A percentile compares a stretch with the other conserved stretches of the same genome.
Evolutionary conservation across 2,888 invertebrate genomes (phyloP).

Genomic region (Phasia obesa): DNA sequence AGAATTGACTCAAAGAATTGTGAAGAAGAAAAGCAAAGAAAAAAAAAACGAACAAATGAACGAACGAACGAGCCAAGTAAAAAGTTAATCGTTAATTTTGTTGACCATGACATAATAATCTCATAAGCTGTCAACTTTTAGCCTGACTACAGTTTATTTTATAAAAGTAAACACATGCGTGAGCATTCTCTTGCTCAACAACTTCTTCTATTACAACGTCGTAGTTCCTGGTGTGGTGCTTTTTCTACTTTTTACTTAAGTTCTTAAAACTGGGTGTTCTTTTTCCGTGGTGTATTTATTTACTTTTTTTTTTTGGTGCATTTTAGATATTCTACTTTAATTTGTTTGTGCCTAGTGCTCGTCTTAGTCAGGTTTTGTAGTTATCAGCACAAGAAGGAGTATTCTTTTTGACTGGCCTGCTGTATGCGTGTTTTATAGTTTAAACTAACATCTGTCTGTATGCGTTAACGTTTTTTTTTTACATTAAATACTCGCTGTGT

Average conservation of each 20-base stretch:
- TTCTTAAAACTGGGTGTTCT: slow-evolving; percentile 63
- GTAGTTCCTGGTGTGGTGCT: slow-evolving; percentile 1
- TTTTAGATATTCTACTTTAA: slow-evolving; percentile 34
- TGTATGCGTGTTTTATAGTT: slow-evolving; percentile 56
- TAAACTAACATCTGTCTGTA: slow-evolving; percentile 65
- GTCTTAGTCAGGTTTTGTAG: slow-evolving; percentile 43
- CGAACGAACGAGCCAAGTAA: slow-evolving; percentile 5
- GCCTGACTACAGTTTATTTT: slow-evolving; percentile 72
- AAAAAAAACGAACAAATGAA: background rate
- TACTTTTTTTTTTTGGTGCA: background rate
- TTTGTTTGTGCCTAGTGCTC: slow-evolving; percentile 17
- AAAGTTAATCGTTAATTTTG: slow-evolving; percentile 71
- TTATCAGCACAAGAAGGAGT: slow-evolving; percentile 61
- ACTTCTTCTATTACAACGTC: slow-evolving; percentile 28
- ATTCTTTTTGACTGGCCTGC: background rate
- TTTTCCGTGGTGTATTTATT: slow-evolving; percentile 7
- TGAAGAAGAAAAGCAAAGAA: no score
- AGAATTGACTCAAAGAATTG: slow-evolving; percentile 18
- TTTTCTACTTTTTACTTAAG: background rate
- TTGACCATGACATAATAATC: slow-evolving; percentile 74
- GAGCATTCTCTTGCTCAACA: slow-evolving; percentile 58
- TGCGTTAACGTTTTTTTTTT: slow-evolving; percentile 58
- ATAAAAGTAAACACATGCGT: slow-evolving; percentile 71
- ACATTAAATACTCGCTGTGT: background rate
- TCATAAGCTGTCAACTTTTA: slow-evolving; percentile 74